phyloP scores from a whole-genome alignment of 1,140 invertebrate genomes.

The Adelges cooleyi region DNA sequence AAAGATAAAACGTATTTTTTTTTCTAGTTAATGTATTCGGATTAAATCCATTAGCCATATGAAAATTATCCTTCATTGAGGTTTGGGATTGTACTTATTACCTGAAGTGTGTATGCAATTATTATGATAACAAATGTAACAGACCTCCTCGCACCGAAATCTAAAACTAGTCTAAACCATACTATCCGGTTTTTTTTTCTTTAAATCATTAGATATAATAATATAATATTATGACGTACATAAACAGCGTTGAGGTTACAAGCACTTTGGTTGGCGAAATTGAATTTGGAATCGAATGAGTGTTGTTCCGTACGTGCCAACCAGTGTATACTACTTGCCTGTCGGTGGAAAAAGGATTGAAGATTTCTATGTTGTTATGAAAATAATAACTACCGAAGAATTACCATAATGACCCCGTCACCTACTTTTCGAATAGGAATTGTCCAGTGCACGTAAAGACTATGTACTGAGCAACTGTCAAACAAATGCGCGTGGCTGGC shows the following conservation, averaged over 20 bases:
- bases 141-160: background rate
- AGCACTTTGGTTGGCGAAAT: slow-evolving; percentile 12
- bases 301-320: background rate
- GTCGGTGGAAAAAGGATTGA: background rate
- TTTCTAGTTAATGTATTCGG: too few species aligned
- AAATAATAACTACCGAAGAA: too few species aligned
- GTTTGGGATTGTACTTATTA: too few species aligned
- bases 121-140: background rate
- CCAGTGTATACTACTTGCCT: background rate
- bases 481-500: too few species aligned
- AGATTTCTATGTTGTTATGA: too few species aligned
- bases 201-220: background rate
- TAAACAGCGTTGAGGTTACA: slow-evolving; percentile 5
- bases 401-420: slow-evolving; percentile 17
- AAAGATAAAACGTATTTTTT: too few species aligned
- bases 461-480: too few species aligned
- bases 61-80: too few species aligned
- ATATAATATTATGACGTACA: background rate
- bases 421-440: background rate
- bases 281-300: background rate
- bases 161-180: slow-evolving; percentile 9
- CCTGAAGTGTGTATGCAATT: too few species aligned
- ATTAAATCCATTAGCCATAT: too few species aligned
- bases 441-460: too few species aligned
- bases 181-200: slow-evolving; percentile 4